Base-by-base conservation (phyloP, 2,888 invertebrate genomes). In the Aporophyla nigra region DNA sequence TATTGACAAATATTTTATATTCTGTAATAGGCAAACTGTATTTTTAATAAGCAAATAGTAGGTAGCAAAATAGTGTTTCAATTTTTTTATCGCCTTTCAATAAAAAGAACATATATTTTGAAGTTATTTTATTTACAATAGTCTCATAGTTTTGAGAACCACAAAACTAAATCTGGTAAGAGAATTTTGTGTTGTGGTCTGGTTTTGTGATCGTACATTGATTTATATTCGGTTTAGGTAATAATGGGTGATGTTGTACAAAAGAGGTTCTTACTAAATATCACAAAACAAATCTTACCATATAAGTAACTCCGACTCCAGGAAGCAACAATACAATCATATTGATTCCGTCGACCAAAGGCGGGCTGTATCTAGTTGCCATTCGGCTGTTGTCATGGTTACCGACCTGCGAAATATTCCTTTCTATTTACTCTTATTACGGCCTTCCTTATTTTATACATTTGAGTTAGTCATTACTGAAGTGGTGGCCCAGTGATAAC, bases 271-370 rank as follows among this genome's bases (percentile, higher is more conserved):
- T 21, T 9, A 21, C 27, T 33, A 19, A 54, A 69, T 59, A 59
- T 56, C 21, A 53, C 54, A 33, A 54, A 54, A 1, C 6, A 74
- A 68, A 54, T 71, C 84, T 86, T 88, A 95, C 96, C 96, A 95
- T 95, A 92, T 99, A 99, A 19, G 98, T 97, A 1, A 98, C 97
- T 2, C 97, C 97, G 3, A 98, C 97, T 51, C 99, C 99, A 0
- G 98, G 98, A 65, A 99, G 94, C 2, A 98, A 94, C 78, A 98
- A 94, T 24, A 97, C 97, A 83, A 99, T 94, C 96, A 98, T 98
- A 91, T 98, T 98, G 40, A 98, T 94, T 2, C 97, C 97, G 90
- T 98, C 98, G 1, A 97, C 97, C 67, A 98, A 96, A 72, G 97
- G 96, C 0, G 94, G 90, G 9, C 98, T 98, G 80, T 97, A 97